phyloP scores from a whole-genome alignment of 2,888 invertebrate species.

The Timema podura region DNA sequence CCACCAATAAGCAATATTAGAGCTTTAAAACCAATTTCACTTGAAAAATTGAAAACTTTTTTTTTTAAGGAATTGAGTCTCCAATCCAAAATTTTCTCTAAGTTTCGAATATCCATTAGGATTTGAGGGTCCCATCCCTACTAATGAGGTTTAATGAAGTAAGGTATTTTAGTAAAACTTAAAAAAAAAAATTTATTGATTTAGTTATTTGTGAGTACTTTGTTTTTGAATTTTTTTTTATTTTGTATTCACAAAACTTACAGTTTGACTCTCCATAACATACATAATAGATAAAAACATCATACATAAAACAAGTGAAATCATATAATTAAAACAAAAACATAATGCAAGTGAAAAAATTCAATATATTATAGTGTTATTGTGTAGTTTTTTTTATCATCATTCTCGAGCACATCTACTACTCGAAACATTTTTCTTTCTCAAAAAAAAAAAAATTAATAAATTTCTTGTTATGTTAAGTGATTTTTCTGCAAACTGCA shows the following conservation, averaged over 20 bases:
- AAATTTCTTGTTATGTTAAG: no score
- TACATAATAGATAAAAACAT: slow-evolving; percentile 23
- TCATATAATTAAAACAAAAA: slow-evolving; percentile 18
- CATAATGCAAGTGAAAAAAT: slow-evolving; percentile 18
- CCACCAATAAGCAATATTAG: no score
- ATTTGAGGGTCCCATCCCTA: no score
- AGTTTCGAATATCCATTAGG: no score
- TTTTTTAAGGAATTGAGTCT: no score
- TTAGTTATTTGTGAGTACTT: slow-evolving; percentile 20
- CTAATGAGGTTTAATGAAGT: background rate
- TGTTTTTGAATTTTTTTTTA: slow-evolving; percentile 25
- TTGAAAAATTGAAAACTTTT: no score
- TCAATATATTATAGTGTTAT: background rate
- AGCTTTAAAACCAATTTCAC: no score
- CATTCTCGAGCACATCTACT: no score
- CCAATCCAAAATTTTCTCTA: no score
- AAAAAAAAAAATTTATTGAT: slow-evolving; percentile 6
- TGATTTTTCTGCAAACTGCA: no score
- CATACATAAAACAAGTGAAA: slow-evolving; percentile 18
- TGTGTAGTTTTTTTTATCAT: slow-evolving; percentile 9
- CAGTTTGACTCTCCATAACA: slow-evolving; percentile 23
- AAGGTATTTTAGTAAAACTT: background rate
- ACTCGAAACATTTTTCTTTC: no score
- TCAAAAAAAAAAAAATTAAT: no score
- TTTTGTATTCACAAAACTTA: slow-evolving; percentile 30